Conservation (phyloP, 2,113 vertebrate species). For the Apistogramma diplotaenia region DNA sequence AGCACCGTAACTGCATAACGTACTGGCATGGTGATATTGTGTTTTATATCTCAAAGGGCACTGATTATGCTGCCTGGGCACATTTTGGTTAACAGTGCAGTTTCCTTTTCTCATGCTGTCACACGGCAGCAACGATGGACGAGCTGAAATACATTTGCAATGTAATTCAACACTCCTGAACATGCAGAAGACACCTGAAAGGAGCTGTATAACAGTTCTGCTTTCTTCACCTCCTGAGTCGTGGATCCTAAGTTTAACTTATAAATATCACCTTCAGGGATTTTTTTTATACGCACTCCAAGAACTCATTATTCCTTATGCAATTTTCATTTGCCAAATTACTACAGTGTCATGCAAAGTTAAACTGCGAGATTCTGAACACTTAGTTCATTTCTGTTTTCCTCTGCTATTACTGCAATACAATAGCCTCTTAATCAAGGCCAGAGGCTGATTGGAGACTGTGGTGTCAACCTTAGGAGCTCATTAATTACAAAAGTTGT, state of each 20-base stretch:
- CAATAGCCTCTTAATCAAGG: constrained; percentile 14
- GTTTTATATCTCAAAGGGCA: constrained; percentile 71
- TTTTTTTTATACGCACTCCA: constrained; percentile 33
- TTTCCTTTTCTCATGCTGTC: constrained; percentile 58
- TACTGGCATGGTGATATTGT: constrained; percentile 68
- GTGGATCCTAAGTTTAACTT: constrained; percentile 29
- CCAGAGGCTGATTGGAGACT: constrained; percentile 4
- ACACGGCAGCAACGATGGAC: constrained; percentile 58
- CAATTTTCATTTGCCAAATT: constrained; percentile 21
- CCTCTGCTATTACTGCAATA: not conserved
- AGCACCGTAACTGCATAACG: constrained; percentile 62
- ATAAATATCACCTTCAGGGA: constrained; percentile 26
- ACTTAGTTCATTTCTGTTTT: constrained; percentile 3
- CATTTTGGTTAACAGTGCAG: constrained; percentile 68
- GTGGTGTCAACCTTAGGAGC: not conserved
- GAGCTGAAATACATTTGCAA: constrained; percentile 55
- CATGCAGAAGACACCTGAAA: constrained; percentile 23
- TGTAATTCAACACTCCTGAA: constrained; percentile 45
- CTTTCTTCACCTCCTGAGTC: constrained; percentile 18
- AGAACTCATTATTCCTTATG: constrained; percentile 31
- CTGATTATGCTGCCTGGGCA: constrained; percentile 70
- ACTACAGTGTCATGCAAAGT: constrained; percentile 9
- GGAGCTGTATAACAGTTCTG: not conserved
- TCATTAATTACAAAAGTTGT: constrained; percentile 7
- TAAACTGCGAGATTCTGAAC: constrained; percentile 20